Conservation (phyloP, 2,888 invertebrate species). For the Venusia cambrica region DNA sequence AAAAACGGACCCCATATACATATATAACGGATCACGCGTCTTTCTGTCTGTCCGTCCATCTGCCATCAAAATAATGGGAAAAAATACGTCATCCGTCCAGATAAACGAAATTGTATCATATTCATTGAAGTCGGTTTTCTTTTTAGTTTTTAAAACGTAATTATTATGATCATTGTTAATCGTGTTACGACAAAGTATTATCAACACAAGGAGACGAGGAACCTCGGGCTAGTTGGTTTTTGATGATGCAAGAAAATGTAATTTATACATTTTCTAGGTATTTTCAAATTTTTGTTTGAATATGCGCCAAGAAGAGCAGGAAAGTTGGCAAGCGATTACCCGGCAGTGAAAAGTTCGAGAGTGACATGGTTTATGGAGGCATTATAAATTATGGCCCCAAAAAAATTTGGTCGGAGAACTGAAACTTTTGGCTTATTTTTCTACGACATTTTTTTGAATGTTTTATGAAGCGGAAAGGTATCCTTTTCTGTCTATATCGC, state of each 20-base stretch:
- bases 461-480: slow-evolving; percentile 8
- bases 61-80: no score
- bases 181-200: no score
- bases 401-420: slow-evolving; percentile 9
- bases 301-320: slow-evolving; percentile 15
- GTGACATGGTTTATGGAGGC: slow-evolving; percentile 11
- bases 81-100: no score
- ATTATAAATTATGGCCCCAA: slow-evolving; percentile 6
- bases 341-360: slow-evolving; percentile 12
- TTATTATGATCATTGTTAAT: no score
- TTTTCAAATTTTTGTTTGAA: slow-evolving; percentile 5
- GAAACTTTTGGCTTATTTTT: slow-evolving; percentile 10
- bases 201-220: no score
- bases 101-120: no score
- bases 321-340: slow-evolving; percentile 18
- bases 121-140: no score
- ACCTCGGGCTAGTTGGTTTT: slow-evolving; percentile 9
- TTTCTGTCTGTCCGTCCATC: no score
- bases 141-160: no score
- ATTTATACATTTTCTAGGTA: not conserved
- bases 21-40: no score
- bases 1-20: no score
- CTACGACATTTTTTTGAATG: not conserved
- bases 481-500: no score
- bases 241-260: not conserved